Evolutionary conservation across 30 jellyfish, hydroid and myxozoan species (phyloP).

Genomic region (Cassiopea andromeda): DNA sequence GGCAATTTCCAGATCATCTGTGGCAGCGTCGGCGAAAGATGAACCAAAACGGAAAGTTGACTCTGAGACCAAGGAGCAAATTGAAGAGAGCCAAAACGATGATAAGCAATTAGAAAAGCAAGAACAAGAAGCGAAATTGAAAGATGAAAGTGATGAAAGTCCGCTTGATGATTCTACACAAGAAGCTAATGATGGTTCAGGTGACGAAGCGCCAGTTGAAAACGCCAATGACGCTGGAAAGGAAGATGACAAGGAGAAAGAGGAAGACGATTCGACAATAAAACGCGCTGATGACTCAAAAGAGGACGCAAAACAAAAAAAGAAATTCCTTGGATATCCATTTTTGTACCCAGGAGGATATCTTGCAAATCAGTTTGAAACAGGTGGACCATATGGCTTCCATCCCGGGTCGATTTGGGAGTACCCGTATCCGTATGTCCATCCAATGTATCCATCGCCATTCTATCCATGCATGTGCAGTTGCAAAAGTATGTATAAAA

Average conservation of each 20-base stretch:
- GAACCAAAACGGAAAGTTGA: constrained; percentile 57
- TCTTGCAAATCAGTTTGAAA: constrained; percentile 13
- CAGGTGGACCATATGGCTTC: constrained; percentile 75
- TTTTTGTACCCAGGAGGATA: constrained; percentile 58
- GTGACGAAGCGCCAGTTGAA: constrained; percentile 26
- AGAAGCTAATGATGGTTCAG: constrained; percentile 45
- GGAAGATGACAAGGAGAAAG: constrained; percentile 20
- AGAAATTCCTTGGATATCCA: constrained; percentile 37
- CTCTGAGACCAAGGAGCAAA: constrained; percentile 79
- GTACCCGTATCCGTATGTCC: constrained; percentile 94
- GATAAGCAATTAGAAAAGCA: constrained; percentile 44
- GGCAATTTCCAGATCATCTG: constrained; percentile 41
- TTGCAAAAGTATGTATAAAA: constrained; percentile 48
- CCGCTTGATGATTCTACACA: constrained; percentile 30
- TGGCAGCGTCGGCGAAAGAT: constrained; percentile 17
- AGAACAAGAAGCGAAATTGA: constrained; percentile 25
- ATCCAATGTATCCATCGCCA: constrained; percentile 84
- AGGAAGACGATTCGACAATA: constrained; percentile 34
- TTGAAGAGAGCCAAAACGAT: constrained; percentile 69
- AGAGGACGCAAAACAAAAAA: constrained; percentile 12
- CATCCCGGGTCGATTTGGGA: constrained; percentile 96
- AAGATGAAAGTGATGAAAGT: constrained; percentile 9
- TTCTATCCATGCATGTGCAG: constrained; percentile 42
- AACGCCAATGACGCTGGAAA: constrained; percentile 40
- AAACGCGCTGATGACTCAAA: constrained; percentile 61